Base-by-base conservation (phyloP, 2,888 invertebrate species). In the Eristalis pertinax region DNA sequence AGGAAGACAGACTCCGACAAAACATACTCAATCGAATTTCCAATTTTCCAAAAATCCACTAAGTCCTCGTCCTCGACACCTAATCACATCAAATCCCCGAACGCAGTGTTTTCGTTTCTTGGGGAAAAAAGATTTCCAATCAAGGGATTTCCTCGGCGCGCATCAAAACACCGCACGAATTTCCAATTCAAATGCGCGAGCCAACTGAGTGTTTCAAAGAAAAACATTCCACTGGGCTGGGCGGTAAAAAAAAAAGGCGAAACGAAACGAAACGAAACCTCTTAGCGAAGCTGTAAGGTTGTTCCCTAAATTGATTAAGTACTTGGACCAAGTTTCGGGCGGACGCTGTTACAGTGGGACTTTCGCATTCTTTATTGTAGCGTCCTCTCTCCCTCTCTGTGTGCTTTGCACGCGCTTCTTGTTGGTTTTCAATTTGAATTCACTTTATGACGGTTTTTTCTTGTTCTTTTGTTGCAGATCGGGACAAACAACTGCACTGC, bases 401-500 rank as follows among this genome's bases (percentile, higher is more conserved):
- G 32, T 32, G 32, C 5, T 15, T 35, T 68, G 13, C 22, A 24
- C 26, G 1, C 75, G 70, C 75, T 77, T 75, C 64, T 74, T 64
- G 38, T 70, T 65, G 56, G 41, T 65, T 80, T 65, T 32, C 35
- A 15, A 56, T 75, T 75, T 67, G 29, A 70, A 50, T 67, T 80
- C 35, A 26, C 38, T 38, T 13, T 38, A 2, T 38, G 38, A 38
- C 8, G 50, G n/a, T 19, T 50, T n/a, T 15, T n/a, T 5, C 7
- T 43, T 15, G 5, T 19, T 50, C 19, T 8, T 19, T 50, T 50
- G 50, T 77, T 83, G 24, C 89, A 93, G 93, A 93, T 93, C 89
- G 93, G 93, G 89, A 93, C 93, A 90, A 93, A 93, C 91, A 93
- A 93, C 91, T 93, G 93, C 89, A 93, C 93, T 69, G 93, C 93